Percentiles rank a stretch among this genome's conserved stretches.
Evolutionary conservation across 2,888 invertebrate genomes (phyloP).

Genomic region (Sussaba pulchella): DNA sequence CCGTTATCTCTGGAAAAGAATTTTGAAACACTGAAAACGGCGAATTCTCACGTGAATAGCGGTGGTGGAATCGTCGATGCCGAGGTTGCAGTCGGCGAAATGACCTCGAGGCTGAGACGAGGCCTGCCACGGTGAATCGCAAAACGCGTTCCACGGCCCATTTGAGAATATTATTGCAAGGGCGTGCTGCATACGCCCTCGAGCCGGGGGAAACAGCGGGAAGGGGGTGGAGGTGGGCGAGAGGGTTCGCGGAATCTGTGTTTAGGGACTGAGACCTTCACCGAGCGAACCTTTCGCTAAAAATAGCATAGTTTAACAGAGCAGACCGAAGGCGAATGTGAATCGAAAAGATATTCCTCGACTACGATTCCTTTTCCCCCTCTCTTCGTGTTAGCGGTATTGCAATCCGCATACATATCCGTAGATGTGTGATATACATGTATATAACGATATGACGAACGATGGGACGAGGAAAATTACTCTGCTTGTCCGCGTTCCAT

Average conservation of each 20-base stretch:
- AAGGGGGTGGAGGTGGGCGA: background rate
- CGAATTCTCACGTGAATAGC: too few relatives aligned
- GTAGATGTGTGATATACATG: background rate
- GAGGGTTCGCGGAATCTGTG: constrained; percentile 43
- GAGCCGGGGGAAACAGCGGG: too few relatives aligned
- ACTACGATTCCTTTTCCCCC: constrained; percentile 32
- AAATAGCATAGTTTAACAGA: constrained; percentile 58
- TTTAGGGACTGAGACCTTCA: constrained; percentile 67
- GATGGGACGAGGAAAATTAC: constrained; percentile 47
- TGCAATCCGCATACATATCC: background rate
- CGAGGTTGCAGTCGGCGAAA: background rate
- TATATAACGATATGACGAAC: constrained; percentile 9
- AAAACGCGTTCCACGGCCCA: constrained; percentile 11
- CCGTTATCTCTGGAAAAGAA: too few relatives aligned
- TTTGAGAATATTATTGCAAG: constrained; percentile 53
- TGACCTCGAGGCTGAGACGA: constrained; percentile 27
- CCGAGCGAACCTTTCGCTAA: constrained; percentile 65
- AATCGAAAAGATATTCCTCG: constrained; percentile 38
- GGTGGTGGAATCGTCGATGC: too few relatives aligned
- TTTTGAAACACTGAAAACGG: background rate
- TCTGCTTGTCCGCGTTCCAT: constrained; percentile 43
- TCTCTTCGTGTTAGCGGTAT: constrained; percentile 30
- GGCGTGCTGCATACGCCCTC: constrained; percentile 1
- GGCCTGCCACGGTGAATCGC: constrained; percentile 11
- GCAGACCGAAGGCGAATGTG: constrained; percentile 19